phyloP scores from a whole-genome alignment of 2,888 invertebrate genomes.

The Eilema griseolum region DNA sequence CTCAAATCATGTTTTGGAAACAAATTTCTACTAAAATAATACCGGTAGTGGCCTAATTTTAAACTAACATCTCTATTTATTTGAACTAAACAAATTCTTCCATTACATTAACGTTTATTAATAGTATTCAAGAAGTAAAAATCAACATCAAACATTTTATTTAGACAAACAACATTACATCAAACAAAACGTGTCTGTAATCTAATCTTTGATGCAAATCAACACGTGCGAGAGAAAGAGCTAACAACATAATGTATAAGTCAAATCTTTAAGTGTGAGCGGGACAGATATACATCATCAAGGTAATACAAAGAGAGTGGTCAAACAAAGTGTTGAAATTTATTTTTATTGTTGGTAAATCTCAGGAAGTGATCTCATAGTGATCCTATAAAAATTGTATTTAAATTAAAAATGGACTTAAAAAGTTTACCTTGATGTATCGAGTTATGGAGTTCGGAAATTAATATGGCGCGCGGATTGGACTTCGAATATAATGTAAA shows the following conservation, averaged over 20 bases:
- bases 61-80: slow-evolving; percentile 9
- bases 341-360: slow-evolving; percentile 67
- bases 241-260: slow-evolving; percentile 61
- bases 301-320: slow-evolving; percentile 78
- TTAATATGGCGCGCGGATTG: slow-evolving; percentile 15
- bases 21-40: slow-evolving; percentile 7
- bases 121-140: slow-evolving; percentile 10
- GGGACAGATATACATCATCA: slow-evolving; percentile 66
- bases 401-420: slow-evolving; percentile 53
- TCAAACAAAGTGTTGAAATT: slow-evolving; percentile 73
- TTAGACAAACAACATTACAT: slow-evolving; percentile 23
- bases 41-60: slow-evolving; percentile 16
- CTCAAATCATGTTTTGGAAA: background rate
- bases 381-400: slow-evolving; percentile 55
- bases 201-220: slow-evolving; percentile 68
- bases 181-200: slow-evolving; percentile 23
- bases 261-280: slow-evolving; percentile 54
- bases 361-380: slow-evolving; percentile 79
- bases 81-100: slow-evolving; percentile 5
- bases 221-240: slow-evolving; percentile 75
- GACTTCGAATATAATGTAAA: slow-evolving; percentile 14
- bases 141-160: slow-evolving; percentile 4
- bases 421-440: slow-evolving; percentile 56
- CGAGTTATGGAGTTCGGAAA: slow-evolving; percentile 14
- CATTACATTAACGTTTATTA: slow-evolving; percentile 10